Percentiles rank a stretch among this genome's conserved stretches.
Evolutionary conservation across 30 jellyfish, hydroid and myxozoan species (phyloP).

Genomic region (Cassiopea andromeda): DNA sequence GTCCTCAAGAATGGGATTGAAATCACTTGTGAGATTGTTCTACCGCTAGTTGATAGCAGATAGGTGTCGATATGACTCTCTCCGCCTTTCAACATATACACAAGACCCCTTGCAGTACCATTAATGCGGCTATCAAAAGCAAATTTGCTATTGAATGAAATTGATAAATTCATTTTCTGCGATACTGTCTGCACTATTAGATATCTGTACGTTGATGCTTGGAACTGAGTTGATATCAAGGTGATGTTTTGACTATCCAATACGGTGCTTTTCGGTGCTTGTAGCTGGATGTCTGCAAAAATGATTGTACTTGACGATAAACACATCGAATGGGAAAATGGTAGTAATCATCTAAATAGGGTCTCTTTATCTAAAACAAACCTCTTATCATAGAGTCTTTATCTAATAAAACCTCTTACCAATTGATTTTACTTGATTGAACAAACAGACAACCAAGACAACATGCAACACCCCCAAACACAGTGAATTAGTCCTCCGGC

Average conservation of each 20-base stretch:
- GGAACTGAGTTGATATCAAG: neutral
- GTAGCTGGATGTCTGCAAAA: conserved; percentile 3
- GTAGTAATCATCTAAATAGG: too few relatives aligned
- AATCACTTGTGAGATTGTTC: conserved; percentile 17
- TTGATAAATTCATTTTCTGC: conserved; percentile 15
- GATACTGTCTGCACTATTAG: conserved; percentile 44
- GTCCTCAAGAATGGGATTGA: conserved; percentile 26
- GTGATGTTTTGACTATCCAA: neutral
- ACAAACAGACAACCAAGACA: neutral
- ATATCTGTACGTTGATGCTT: conserved; percentile 35
- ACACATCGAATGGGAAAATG: too few relatives aligned
- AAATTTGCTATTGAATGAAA: conserved; percentile 5
- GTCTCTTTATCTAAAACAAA: too few relatives aligned
- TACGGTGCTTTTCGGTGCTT: neutral
- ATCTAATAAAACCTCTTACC: too few relatives aligned
- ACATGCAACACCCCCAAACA: neutral
- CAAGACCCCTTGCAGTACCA: conserved; percentile 35
- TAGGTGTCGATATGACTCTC: neutral
- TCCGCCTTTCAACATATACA: conserved; percentile 33
- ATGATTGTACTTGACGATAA: too few relatives aligned
- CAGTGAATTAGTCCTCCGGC: neutral
- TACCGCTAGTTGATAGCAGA: conserved; percentile 15
- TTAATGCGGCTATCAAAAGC: conserved; percentile 21
- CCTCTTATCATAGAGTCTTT: too few relatives aligned
- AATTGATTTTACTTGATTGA: neutral